Percentiles rank a stretch among this genome's conserved stretches.
Conservation (phyloP, 2,113 vertebrate species). For the Benitochromis conjunctus region DNA sequence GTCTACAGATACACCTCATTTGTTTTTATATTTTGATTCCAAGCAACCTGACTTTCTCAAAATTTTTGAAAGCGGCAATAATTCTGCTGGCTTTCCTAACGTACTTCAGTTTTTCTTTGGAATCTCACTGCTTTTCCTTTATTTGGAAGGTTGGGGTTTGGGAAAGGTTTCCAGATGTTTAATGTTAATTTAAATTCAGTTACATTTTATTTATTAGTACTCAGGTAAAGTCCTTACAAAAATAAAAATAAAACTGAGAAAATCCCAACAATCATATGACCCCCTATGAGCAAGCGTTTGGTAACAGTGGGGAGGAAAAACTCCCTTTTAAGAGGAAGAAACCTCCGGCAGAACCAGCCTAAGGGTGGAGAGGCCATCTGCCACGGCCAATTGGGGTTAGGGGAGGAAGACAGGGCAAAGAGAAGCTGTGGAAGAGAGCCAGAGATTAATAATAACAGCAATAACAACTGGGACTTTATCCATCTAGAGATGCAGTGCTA, state of each 20-base stretch:
- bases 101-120: not conserved
- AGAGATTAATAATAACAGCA: not conserved
- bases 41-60: not conserved
- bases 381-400: rapidly evolving
- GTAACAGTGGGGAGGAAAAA: rapidly evolving
- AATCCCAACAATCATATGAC: not conserved
- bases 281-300: rapidly evolving
- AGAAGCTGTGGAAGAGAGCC: not conserved
- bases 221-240: not conserved
- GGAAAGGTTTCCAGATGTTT: not conserved
- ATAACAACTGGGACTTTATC: rapidly evolving
- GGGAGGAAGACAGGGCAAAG: not conserved
- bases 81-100: not conserved
- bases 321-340: not conserved
- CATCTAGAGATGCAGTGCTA: not conserved
- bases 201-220: not conserved
- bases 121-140: not conserved
- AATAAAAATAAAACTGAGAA: not conserved
- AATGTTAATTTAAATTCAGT: not conserved
- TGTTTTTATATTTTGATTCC: not conserved
- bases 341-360: not conserved
- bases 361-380: rapidly evolving
- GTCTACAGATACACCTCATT: not conserved
- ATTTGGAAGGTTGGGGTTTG: not conserved
- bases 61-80: not conserved